A percentile compares a stretch with the other conserved stretches of the same genome.
phyloP scores from a whole-genome alignment of 2,113 vertebrate species.

The Dicrurus megarhynchus region DNA sequence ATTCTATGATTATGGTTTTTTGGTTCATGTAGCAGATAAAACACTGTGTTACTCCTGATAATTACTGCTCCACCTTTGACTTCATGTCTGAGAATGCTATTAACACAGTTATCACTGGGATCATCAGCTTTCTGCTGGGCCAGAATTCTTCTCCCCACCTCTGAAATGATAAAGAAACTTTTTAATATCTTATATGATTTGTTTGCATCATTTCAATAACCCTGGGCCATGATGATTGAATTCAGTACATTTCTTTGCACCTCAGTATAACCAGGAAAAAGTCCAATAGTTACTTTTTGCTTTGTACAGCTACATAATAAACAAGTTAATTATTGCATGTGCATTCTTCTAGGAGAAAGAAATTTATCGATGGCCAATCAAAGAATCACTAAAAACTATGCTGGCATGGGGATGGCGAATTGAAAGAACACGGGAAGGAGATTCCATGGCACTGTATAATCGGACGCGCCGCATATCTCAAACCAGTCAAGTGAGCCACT shows the following conservation, averaged over 20 bases:
- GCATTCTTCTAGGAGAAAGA: slow-evolving; percentile 86
- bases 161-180: neutral
- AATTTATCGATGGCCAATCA: slow-evolving; percentile 88
- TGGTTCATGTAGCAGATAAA: neutral
- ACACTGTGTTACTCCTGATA: neutral
- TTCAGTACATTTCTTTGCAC: neutral
- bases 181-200: neutral
- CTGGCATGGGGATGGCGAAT: slow-evolving; percentile 91
- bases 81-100: neutral
- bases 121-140: neutral
- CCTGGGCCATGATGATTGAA: neutral
- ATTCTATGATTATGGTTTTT: neutral
- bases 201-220: neutral
- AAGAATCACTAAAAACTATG: slow-evolving; percentile 94
- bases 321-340: neutral
- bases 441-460: slow-evolving; percentile 83
- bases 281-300: neutral
- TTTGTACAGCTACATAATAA: neutral
- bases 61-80: neutral
- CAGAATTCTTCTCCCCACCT: neutral
- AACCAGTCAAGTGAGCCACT: slow-evolving; percentile 83
- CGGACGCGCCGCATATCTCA: slow-evolving; percentile 90
- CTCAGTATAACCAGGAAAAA: neutral
- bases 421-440: slow-evolving; percentile 88
- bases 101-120: neutral